Conservation (phyloP, 2,888 invertebrate species). For the Pachydiplax longipennis region DNA sequence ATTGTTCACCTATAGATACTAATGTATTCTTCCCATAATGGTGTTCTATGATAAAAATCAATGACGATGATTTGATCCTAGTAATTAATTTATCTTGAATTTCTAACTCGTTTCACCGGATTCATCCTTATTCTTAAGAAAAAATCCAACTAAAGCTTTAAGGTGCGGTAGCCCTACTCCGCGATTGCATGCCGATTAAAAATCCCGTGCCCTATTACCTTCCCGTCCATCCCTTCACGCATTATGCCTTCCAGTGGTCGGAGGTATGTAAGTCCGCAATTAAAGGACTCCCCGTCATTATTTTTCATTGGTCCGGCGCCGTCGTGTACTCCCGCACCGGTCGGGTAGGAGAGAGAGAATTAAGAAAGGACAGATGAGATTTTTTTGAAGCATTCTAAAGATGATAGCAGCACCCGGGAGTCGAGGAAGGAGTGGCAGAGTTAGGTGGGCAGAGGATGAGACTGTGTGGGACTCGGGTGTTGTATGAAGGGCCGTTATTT, state of each 20-base stretch:
- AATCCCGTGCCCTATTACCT: background rate
- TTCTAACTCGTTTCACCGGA: too few relatives aligned
- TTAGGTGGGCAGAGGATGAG: background rate
- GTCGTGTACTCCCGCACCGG: background rate
- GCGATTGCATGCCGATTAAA: background rate
- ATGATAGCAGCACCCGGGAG: background rate
- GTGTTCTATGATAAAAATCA: too few relatives aligned
- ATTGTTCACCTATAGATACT: too few relatives aligned
- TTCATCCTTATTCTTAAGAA: too few relatives aligned
- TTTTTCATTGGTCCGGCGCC: constrained; percentile 18
- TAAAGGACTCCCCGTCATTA: constrained; percentile 29
- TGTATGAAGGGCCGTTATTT: constrained; percentile 32
- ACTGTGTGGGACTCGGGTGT: background rate
- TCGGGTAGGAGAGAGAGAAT: background rate
- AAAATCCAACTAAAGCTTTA: background rate
- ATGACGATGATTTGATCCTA: too few relatives aligned
- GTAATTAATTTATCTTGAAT: too few relatives aligned
- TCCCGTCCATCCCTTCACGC: background rate
- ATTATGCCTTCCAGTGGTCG: background rate
- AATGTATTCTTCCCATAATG: too few relatives aligned
- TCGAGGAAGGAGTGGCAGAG: background rate
- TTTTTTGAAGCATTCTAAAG: constrained; percentile 3
- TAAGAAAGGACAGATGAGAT: background rate
- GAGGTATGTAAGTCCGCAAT: constrained; percentile 31
- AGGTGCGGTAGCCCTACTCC: background rate